Evolutionary conservation across 30 jellyfish, hydroid and myxozoan genomes (phyloP).

Genomic region (Rhopilema esculentum): DNA sequence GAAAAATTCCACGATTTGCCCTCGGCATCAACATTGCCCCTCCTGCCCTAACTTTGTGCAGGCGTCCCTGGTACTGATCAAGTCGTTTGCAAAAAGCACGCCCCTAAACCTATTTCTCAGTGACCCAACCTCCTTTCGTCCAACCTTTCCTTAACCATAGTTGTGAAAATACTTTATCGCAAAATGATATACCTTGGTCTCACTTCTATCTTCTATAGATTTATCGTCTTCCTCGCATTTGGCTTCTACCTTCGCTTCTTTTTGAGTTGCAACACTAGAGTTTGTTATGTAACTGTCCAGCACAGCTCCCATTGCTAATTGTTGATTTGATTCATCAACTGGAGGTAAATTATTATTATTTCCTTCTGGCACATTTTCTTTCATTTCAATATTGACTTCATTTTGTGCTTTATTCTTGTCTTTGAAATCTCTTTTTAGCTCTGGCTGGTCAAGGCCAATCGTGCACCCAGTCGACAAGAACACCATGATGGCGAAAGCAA

Average conservation of each 20-base stretch:
- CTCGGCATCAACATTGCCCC: too few species aligned
- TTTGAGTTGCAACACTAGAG: constrained; percentile 23
- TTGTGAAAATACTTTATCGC: too few species aligned
- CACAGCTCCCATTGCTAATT: neutral
- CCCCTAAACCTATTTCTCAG: too few species aligned
- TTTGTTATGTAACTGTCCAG: neutral
- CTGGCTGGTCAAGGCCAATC: neutral
- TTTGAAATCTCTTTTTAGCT: neutral
- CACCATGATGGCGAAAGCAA: neutral
- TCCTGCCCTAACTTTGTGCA: too few species aligned
- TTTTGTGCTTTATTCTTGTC: neutral
- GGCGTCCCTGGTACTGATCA: too few species aligned
- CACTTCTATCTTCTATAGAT: constrained; percentile 12
- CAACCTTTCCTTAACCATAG: too few species aligned
- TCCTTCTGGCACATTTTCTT: neutral
- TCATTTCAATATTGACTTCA: neutral
- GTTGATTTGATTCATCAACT: neutral
- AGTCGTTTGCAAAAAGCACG: too few species aligned
- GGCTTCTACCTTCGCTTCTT: constrained; percentile 62
- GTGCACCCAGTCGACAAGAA: neutral
- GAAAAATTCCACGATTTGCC: too few species aligned
- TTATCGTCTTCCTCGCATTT: constrained; percentile 38
- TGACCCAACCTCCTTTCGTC: too few species aligned
- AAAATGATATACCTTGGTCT: constrained; percentile 27
- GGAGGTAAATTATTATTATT: neutral